Evolutionary conservation across 2,888 invertebrate species (phyloP).

Genomic region (Lithophane semibrunnea): DNA sequence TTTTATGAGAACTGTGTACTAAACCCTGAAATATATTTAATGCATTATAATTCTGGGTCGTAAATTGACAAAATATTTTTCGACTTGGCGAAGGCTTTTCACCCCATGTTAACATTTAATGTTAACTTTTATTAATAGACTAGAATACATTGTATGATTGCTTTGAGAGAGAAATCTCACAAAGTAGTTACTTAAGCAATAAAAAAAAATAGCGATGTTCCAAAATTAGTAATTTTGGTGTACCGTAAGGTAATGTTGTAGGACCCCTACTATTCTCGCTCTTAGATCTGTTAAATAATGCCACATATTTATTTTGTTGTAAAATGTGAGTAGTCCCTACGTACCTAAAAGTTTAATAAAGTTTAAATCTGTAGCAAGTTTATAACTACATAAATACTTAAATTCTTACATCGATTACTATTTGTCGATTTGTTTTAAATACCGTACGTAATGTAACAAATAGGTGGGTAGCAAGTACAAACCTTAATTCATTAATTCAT

Average conservation of each 20-base stretch:
- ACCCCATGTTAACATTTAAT: neutral
- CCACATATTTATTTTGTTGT: neutral
- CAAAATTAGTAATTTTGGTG: neutral
- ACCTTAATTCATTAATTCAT: conserved; percentile 73
- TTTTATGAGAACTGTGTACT: conserved; percentile 16
- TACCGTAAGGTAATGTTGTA: neutral
- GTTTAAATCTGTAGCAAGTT: neutral
- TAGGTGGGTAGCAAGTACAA: conserved; percentile 53
- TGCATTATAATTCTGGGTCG: no score
- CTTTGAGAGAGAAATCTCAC: neutral
- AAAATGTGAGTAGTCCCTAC: neutral
- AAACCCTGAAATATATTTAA: neutral
- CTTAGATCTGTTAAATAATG: neutral
- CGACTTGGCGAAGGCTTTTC: neutral
- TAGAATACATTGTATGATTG: neutral
- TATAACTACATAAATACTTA: neutral
- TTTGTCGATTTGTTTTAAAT: neutral
- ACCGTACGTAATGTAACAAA: neutral
- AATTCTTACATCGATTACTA: neutral
- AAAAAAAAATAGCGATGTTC: no score
- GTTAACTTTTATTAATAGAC: neutral
- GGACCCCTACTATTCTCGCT: neutral
- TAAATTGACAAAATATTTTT: neutral
- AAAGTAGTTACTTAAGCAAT: no score
- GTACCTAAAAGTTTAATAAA: neutral